Conservation (phyloP, 2,888 invertebrate genomes). For the Stenotaenia linearis region DNA sequence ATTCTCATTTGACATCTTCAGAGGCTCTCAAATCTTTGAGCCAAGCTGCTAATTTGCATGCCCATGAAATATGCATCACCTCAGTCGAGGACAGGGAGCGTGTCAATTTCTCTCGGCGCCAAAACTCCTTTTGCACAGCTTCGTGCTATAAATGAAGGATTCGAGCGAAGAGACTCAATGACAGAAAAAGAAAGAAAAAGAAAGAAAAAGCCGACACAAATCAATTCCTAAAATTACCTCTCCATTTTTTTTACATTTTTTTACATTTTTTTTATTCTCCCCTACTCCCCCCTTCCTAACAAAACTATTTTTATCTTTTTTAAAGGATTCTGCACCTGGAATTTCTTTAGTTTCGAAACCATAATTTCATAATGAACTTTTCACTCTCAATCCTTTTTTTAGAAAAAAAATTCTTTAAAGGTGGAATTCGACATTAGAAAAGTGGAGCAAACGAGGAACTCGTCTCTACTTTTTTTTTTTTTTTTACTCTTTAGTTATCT, state of each 20-base stretch:
- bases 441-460: background rate
- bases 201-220: constrained; percentile 6
- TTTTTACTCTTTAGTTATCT: background rate
- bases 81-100: constrained; percentile 21
- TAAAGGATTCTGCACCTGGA: too few relatives aligned
- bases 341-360: too few relatives aligned
- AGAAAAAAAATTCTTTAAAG: background rate
- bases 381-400: background rate
- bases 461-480: background rate
- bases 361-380: constrained; percentile 7
- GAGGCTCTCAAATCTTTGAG: constrained; percentile 24
- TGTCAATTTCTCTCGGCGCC: constrained; percentile 19
- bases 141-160: constrained; percentile 11
- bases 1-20: constrained; percentile 20
- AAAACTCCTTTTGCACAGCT: background rate
- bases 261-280: background rate
- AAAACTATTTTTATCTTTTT: too few relatives aligned
- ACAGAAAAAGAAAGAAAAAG: background rate
- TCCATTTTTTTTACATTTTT: background rate
- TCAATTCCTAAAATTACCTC: background rate
- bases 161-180: background rate
- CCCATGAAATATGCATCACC: constrained; percentile 29
- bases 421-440: background rate
- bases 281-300: too few relatives aligned
- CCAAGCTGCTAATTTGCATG: constrained; percentile 28